Percentiles rank a stretch among this genome's conserved stretches.
Evolutionary conservation across 1,140 invertebrate genomes (phyloP).

Genomic region (Caenorhabditis tropicalis): DNA sequence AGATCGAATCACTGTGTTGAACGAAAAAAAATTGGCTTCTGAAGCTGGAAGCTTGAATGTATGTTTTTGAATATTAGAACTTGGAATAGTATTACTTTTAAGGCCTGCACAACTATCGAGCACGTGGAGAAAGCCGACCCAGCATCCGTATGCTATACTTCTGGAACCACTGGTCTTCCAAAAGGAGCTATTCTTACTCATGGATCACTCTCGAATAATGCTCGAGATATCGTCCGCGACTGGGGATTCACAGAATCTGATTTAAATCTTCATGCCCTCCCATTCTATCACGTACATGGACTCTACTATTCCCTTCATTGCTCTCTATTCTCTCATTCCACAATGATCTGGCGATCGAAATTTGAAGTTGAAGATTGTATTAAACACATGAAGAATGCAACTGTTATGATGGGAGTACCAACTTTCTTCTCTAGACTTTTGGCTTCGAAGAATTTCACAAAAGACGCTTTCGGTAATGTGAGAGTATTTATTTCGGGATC

Average conservation of each 20-base stretch:
- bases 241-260: slow-evolving; percentile 61
- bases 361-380: slow-evolving; percentile 67
- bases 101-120: slow-evolving; percentile 51
- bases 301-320: slow-evolving; percentile 65
- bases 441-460: slow-evolving; percentile 34
- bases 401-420: slow-evolving; percentile 71
- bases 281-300: slow-evolving; percentile 71
- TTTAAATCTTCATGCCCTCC: slow-evolving; percentile 60
- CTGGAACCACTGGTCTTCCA: slow-evolving; percentile 68
- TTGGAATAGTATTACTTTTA: not conserved
- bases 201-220: slow-evolving; percentile 62
- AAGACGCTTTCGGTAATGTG: slow-evolving; percentile 60
- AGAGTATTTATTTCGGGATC: slow-evolving; percentile 68
- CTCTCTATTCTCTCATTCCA: slow-evolving; percentile 65
- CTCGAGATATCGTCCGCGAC: slow-evolving; percentile 59
- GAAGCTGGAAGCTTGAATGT: slow-evolving; percentile 56
- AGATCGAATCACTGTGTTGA: slow-evolving; percentile 54
- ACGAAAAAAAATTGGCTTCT: slow-evolving; percentile 59
- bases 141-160: slow-evolving; percentile 68
- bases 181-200: slow-evolving; percentile 72
- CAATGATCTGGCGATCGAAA: slow-evolving; percentile 65
- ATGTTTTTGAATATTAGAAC: not conserved
- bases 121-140: slow-evolving; percentile 60
- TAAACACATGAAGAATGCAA: slow-evolving; percentile 65
- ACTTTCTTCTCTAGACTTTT: slow-evolving; percentile 62